Conservation (phyloP, 35 echinoderm and acorn worm genomes). For the Apostichopus japonicus region DNA sequence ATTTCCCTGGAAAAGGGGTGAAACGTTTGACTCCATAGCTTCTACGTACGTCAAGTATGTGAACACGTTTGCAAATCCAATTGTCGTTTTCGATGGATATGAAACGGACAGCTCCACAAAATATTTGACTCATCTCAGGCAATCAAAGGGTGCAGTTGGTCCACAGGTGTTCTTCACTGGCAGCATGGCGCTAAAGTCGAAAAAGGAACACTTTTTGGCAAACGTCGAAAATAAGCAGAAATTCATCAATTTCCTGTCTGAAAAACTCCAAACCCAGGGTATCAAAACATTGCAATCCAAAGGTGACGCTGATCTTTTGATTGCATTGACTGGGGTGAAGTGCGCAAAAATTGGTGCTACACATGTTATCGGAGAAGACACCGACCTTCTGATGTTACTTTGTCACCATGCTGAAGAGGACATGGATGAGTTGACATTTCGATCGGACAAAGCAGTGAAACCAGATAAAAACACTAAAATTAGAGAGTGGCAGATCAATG, state of each 20-base stretch:
- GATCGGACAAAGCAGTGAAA: no score
- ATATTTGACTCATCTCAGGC: slow-evolving; percentile 6
- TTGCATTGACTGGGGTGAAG: no score
- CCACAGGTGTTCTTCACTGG: neutral
- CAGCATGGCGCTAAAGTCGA: neutral
- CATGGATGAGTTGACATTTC: no score
- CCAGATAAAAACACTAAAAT: no score
- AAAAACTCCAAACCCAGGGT: neutral
- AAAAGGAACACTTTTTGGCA: no score
- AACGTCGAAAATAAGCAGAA: neutral
- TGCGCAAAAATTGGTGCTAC: no score
- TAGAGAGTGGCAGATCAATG: no score
- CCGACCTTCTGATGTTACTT: no score
- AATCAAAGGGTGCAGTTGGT: no score
- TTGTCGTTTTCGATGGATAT: slow-evolving; percentile 62
- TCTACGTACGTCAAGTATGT: neutral
- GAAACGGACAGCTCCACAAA: slow-evolving; percentile 18
- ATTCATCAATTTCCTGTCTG: slow-evolving; percentile 8
- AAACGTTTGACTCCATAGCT: slow-evolving; percentile 29
- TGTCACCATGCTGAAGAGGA: no score
- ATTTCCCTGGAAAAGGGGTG: slow-evolving; percentile 17
- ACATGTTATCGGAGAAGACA: no score
- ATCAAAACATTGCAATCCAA: slow-evolving; percentile 4
- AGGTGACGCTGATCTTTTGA: no score
- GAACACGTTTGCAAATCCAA: slow-evolving; percentile 18